Evolutionary conservation across 2,797 vertebrate species (phyloP).

Genomic region (Sebastes melanostomus): DNA sequence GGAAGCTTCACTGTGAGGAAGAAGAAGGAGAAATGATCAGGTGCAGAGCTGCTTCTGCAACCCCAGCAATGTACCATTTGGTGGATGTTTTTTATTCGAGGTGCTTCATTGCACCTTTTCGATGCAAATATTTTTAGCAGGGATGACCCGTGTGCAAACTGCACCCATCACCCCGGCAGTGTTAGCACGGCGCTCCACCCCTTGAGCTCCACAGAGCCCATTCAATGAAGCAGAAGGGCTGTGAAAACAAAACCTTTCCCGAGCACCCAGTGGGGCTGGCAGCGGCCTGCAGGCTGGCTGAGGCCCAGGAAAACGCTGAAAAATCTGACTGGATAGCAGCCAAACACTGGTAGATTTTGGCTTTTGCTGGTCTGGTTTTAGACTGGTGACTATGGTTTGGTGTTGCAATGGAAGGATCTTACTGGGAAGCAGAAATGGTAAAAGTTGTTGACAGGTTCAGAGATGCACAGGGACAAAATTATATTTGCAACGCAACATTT

Average conservation of each 20-base stretch:
- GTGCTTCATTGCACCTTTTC: slow-evolving; percentile 22
- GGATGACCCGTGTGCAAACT: slow-evolving; percentile 48
- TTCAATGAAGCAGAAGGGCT: slow-evolving; percentile 53
- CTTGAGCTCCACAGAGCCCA: slow-evolving; percentile 37
- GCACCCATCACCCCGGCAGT: slow-evolving; percentile 43
- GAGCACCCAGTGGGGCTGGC: slow-evolving; percentile 56
- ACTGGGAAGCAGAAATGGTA: neutral
- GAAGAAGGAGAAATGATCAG: neutral
- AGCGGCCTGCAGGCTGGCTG: slow-evolving; percentile 47
- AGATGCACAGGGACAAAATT: neutral
- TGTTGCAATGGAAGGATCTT: slow-evolving; percentile 9
- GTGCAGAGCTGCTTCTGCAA: slow-evolving; percentile 6
- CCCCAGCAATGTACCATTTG: neutral
- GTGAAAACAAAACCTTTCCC: slow-evolving; percentile 47
- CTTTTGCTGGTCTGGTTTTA: slow-evolving; percentile 31
- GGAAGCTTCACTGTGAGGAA: neutral
- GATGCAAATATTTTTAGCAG: slow-evolving; percentile 61
- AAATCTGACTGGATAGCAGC: slow-evolving; percentile 45
- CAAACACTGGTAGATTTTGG: slow-evolving; percentile 50
- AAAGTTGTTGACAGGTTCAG: neutral
- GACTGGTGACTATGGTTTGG: slow-evolving; percentile 30
- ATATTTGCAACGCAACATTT: neutral
- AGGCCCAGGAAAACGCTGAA: slow-evolving; percentile 36
- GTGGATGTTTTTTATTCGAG: neutral
- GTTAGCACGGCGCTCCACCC: slow-evolving; percentile 25